Evolutionary conservation across 2,888 invertebrate genomes (phyloP).

Genomic region (Drosophila acutilabella): DNA sequence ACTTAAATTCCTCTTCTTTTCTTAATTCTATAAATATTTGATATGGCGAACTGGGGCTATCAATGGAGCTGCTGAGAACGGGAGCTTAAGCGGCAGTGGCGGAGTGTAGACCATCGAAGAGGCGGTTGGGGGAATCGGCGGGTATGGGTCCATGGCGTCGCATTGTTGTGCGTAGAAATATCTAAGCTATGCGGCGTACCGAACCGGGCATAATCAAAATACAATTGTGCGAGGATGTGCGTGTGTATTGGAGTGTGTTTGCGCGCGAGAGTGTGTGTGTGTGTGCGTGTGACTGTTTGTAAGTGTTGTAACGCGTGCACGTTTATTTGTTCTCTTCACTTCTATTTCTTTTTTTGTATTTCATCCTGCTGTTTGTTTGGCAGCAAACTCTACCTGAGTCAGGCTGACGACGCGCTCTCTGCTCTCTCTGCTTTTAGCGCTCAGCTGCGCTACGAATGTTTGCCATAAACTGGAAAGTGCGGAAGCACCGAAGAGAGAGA

Average conservation of each 20-base stretch:
- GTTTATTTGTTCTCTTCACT: constrained; percentile 21
- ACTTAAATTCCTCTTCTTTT: constrained; percentile 39
- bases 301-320: constrained; percentile 71
- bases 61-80: constrained; percentile 51
- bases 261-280: constrained; percentile 21
- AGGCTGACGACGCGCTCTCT: constrained; percentile 14
- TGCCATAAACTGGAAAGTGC: constrained; percentile 76
- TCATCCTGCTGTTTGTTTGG: constrained; percentile 57
- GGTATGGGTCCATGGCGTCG: constrained; percentile 46
- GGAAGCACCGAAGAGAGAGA: constrained; percentile 16
- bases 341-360: constrained; percentile 18
- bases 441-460: constrained; percentile 45
- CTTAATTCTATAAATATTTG: constrained; percentile 75
- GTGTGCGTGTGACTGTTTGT: constrained; percentile 30
- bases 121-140: not conserved
- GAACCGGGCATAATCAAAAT: constrained; percentile 79
- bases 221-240: constrained; percentile 74
- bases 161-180: constrained; percentile 80
- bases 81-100: not conserved
- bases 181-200: constrained; percentile 80
- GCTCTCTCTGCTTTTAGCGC: constrained; percentile 11
- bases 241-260: constrained; percentile 26
- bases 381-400: constrained; percentile 52
- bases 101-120: not conserved
- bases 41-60: constrained; percentile 73